phyloP scores from a whole-genome alignment of 2,113 vertebrate species.

The Megalops atlanticus region DNA sequence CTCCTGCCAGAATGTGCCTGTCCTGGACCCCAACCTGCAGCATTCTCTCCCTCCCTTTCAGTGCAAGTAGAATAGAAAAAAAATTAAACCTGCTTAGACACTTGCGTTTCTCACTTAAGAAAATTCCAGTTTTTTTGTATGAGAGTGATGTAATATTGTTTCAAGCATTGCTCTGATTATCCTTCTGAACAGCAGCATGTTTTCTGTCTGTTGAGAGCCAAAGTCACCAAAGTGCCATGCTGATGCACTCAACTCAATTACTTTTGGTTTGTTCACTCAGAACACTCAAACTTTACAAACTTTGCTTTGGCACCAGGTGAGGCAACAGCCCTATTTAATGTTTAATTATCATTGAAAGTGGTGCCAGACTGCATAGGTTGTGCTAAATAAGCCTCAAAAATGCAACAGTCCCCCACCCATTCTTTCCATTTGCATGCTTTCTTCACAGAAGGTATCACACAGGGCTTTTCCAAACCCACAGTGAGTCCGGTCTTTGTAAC shows the following conservation, averaged over 20 bases:
- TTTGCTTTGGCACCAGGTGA: background rate
- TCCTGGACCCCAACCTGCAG: background rate
- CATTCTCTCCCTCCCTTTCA: background rate
- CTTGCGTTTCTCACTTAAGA: too few species aligned
- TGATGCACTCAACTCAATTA: background rate
- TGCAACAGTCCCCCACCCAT: background rate
- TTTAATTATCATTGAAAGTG: background rate
- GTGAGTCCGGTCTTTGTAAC: background rate
- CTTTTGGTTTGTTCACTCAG: background rate
- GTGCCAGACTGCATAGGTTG: background rate
- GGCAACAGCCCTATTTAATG: background rate
- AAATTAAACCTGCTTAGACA: too few species aligned
- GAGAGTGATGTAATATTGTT: too few species aligned
- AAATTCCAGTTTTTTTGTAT: too few species aligned
- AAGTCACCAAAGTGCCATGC: background rate
- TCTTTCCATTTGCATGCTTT: background rate
- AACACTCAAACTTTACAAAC: background rate
- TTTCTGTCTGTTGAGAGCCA: background rate
- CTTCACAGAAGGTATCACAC: conserved; percentile 1
- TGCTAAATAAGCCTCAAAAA: background rate
- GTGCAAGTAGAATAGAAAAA: background rate
- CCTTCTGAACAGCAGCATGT: background rate
- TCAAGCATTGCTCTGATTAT: too few species aligned
- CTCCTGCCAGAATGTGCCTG: conserved; percentile 36
- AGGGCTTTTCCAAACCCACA: background rate